These are phyloP conservation scores for Centropristis striata DNA, from an alignment of 2,113 vertebrate species.

Conservation along the genomic window DNA sequence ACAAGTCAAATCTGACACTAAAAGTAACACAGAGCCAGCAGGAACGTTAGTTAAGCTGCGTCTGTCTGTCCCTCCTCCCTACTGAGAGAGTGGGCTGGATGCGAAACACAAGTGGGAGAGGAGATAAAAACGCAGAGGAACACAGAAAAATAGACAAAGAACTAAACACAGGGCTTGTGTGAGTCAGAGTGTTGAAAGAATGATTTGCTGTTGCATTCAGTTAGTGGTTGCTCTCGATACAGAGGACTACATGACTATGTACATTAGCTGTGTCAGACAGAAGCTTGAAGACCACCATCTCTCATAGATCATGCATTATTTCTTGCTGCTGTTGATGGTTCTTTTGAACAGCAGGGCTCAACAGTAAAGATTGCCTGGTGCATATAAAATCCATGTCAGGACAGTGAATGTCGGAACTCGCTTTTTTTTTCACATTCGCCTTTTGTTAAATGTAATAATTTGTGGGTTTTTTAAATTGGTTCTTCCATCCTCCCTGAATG, in stretches of 20 bases:
- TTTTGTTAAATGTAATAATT: too few relatives aligned
- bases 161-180: conserved; percentile 32
- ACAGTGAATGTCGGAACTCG: too few relatives aligned
- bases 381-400: too few relatives aligned
- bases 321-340: not conserved
- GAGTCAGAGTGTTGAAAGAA: conserved; percentile 51
- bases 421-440: too few relatives aligned
- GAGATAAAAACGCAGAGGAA: conserved; percentile 58
- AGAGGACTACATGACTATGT: not conserved
- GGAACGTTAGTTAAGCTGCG: conserved; percentile 61
- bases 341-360: too few relatives aligned
- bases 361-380: too few relatives aligned
- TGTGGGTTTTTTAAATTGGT: too few relatives aligned
- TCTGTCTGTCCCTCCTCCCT: conserved; percentile 65
- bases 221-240: conserved; percentile 17
- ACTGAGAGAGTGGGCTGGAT: conserved; percentile 74
- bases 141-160: conserved; percentile 50
- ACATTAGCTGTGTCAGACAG: conserved; percentile 15
- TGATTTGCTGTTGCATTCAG: conserved; percentile 27
- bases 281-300: conserved; percentile 2
- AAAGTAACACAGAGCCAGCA: conserved; percentile 73
- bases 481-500: too few relatives aligned
- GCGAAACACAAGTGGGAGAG: conserved; percentile 71
- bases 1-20: conserved; percentile 54
- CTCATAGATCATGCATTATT: not conserved